Evolutionary conservation across 2,113 vertebrate genomes (phyloP), one percentile per base, ranked within the genome.

Genomic region (Uropsilus gracilis): DNA sequence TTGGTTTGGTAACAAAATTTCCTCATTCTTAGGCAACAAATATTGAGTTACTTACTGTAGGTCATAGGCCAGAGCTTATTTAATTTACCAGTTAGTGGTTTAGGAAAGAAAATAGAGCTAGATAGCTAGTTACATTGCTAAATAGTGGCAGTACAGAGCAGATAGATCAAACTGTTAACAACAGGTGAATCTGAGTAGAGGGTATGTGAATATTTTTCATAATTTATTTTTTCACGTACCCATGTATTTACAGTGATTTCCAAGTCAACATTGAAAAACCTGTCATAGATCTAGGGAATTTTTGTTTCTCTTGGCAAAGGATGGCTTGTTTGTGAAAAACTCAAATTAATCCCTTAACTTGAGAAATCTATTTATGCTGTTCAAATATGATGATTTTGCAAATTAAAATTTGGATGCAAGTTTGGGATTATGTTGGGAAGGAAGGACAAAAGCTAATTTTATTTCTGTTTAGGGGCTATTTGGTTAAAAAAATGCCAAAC

Each of bases 241-340:
- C 86, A 9, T 82, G 81, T 90, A 91, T 39, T 82, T 84, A 46
- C 81, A 87, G 61, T 81, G 89, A 53, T 76, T 89, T 73, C 57
- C 34, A 89, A 90, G 53, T 91, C 75, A 69, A 92, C 87, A 91
- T 77, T 84, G 94, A 76, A 93, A 95, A 92, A 94, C 87, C 50
- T 20, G 53, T 37, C 28, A 77, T 34, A 85, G 48, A 92, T 34
- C 59, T 90, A 81, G 85, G 59, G 64, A 55, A 34, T 44, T 80
- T 84, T 76, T 92, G 30, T 97, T 94, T 96, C 37, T 30, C n/a
- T 94, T 94, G 91, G 88, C 81, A 88, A 75, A 39, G 53, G 55
- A 37, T 55, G 50, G 53, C 55, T 90, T 92, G 48, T 55, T 86
- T 81, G 66, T 88, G 50, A 93, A 94, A 50, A 94, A 85, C 20